Base-by-base conservation (phyloP, 2,113 vertebrate genomes). In the Xiphophorus hellerii region DNA sequence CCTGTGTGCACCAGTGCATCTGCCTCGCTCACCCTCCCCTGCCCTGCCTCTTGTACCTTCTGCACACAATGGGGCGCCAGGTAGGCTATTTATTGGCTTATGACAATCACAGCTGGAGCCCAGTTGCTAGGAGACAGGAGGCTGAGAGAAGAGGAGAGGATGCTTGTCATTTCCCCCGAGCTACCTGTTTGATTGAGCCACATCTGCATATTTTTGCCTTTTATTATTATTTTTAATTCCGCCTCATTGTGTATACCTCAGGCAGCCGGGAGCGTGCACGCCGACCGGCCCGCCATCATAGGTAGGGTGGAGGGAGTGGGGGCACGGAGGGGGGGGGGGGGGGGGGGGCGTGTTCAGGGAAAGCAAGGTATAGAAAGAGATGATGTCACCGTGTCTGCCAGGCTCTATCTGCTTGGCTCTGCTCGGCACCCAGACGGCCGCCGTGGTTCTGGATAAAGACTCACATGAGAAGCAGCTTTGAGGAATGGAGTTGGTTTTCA, bases 321-420 rank as follows among this genome's bases (percentile, higher is more conserved):
- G 28, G 28, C 28, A 28, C 28, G 1, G 29, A 29, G 29, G 30
- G 30, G 3, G 3, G 30, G 30, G 30, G 30, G 29, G 77, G 28
- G 66, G 48, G 77, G 61, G 78, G 78, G 61, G 78, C 14, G 48
- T 63, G 78, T 74, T 42, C 11, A 7, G 37, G 48, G 31, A 62
- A 31, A 68, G 69, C 77, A 88, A 89, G 86, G 92, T 88, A 90
- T 78, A 76, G 86, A 86, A 84, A 83, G 67, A 82, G 90, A 92
- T 93, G 92, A 93, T 93, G 92, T 93, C 92, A 92, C 89, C 84
- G 6, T 84, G 86, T 91, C 89, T 90, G 90, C 89, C 78, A 78
- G 88, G 87, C 89, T 89, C 84, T 27, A 37, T 12, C 15, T 37
- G 82, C 86, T 81, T 27, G n/a, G 4, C 63, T 22, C 12, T n/a